Conservation (phyloP, 2,888 invertebrate genomes). For the Clitarchus hookeri region DNA sequence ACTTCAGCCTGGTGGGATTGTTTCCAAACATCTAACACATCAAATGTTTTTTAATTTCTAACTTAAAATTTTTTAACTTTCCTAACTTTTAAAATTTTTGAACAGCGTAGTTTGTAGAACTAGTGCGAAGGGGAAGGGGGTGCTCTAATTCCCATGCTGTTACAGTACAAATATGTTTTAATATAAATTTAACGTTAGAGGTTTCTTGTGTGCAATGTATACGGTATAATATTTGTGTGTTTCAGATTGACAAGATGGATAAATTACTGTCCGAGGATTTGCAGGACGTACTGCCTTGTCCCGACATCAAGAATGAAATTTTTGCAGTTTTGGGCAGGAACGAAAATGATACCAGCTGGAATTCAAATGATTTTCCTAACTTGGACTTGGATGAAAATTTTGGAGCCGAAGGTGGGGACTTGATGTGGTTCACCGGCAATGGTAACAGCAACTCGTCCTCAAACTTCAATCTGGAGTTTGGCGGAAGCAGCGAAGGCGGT, state of each 20-base stretch:
- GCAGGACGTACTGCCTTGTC: background rate
- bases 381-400: slow-evolving; percentile 69
- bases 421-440: slow-evolving; percentile 42
- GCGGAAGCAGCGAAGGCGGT: slow-evolving; percentile 71
- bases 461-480: slow-evolving; percentile 70
- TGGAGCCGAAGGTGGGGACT: slow-evolving; percentile 46
- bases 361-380: slow-evolving; percentile 60
- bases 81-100: too few species aligned
- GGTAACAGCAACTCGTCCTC: slow-evolving; percentile 61
- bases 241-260: slow-evolving; percentile 14
- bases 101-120: too few species aligned
- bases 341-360: slow-evolving; percentile 3
- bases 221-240: background rate
- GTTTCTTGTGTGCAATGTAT: too few species aligned
- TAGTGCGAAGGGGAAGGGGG: too few species aligned
- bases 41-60: too few species aligned
- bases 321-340: background rate
- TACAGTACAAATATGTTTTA: too few species aligned
- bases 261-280: background rate
- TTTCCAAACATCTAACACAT: too few species aligned
- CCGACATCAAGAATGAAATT: background rate
- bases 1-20: too few species aligned
- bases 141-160: too few species aligned
- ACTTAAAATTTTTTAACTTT: too few species aligned
- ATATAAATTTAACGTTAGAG: too few species aligned